A percentile compares a stretch with the other conserved stretches of the same genome.
phyloP scores from a whole-genome alignment of 2,888 invertebrate species.

The Clistopyga incitator region DNA sequence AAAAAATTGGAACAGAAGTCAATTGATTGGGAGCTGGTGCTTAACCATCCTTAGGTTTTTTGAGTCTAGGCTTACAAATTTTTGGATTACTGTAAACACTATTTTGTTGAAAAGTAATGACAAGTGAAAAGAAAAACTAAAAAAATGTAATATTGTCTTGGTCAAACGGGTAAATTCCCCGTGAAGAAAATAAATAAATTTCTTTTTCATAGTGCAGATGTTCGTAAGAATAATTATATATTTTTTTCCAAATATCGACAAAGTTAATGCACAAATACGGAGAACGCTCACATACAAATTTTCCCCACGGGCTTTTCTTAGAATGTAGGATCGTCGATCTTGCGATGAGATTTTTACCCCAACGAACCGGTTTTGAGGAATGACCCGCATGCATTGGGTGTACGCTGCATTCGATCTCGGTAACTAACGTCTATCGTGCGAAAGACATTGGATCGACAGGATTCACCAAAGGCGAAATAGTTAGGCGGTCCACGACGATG shows the following conservation, averaged over 20 bases:
- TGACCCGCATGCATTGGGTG: slow-evolving; percentile 27
- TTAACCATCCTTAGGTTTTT: too few species aligned
- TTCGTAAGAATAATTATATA: too few species aligned
- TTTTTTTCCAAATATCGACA: background rate
- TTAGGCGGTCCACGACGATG: background rate
- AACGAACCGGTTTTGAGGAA: slow-evolving; percentile 56
- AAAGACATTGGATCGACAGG: slow-evolving; percentile 16
- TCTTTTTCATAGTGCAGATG: too few species aligned
- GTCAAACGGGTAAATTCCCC: too few species aligned
- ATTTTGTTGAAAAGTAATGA: too few species aligned
- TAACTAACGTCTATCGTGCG: slow-evolving; percentile 15
- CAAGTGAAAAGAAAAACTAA: too few species aligned
- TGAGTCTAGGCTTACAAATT: too few species aligned
- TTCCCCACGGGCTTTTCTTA: slow-evolving; percentile 19
- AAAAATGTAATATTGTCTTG: too few species aligned
- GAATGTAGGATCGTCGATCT: slow-evolving; percentile 32
- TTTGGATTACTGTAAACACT: too few species aligned
- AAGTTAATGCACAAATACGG: background rate
- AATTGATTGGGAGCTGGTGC: too few species aligned
- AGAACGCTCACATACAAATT: slow-evolving; percentile 8
- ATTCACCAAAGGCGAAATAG: slow-evolving; percentile 8
- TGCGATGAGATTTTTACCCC: slow-evolving; percentile 39
- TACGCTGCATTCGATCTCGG: background rate
- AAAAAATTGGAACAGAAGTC: too few species aligned
- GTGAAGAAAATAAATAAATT: too few species aligned